Evolutionary conservation across 2,797 vertebrate genomes (phyloP), one percentile per base, ranked within the genome.

Genomic region (Micropoecilia bifurca): DNA sequence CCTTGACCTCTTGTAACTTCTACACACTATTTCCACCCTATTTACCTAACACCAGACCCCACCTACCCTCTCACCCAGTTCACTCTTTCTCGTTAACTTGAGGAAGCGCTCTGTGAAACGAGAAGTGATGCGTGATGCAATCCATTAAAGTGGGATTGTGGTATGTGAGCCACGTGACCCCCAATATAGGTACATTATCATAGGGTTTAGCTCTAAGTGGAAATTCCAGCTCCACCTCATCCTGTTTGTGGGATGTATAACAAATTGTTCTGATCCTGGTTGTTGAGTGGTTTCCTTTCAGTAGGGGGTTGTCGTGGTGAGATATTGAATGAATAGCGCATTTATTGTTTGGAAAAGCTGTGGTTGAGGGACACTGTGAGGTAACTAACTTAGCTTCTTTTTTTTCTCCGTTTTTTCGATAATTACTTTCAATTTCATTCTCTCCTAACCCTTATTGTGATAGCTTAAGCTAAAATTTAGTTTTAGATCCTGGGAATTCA

Each of bases 101-200:
- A 86, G 89, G 90, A 94, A 93, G 77, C 85, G 20, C 12, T 63
- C 61, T 36, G 61, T 36, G 71, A 93, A 94, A 91, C 68, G 82
- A 75, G 94, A 94, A 93, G 89, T 90, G 81, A 53, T 53, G 41
- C 48, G 30, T 86, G 36, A 73, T 75, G 53, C 73, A 47, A 79
- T 39, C 79, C 55, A 14, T 43, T 46, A 46, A 20, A 39, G 68
- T 84, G 39, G 69, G 48, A 91, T 73, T 89, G 80, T 80, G 25
- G 33, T 48, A 71, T 22, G 41, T n/a, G 8, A 43, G 68, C 81
- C 87, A 80, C 71, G 78, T 91, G 86, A 87, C 75, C 73, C 63
- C 55, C n/a, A 22, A 73, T 80, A 71, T 78, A 81, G 80, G 61
- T 79, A 76, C 61, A 74, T 18, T 20, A 36, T 47, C 41, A 28